Percentiles rank a stretch among this genome's conserved stretches.
phyloP scores from a whole-genome alignment of 2,797 vertebrate genomes.

The Rhadinocentrus ornatus region DNA sequence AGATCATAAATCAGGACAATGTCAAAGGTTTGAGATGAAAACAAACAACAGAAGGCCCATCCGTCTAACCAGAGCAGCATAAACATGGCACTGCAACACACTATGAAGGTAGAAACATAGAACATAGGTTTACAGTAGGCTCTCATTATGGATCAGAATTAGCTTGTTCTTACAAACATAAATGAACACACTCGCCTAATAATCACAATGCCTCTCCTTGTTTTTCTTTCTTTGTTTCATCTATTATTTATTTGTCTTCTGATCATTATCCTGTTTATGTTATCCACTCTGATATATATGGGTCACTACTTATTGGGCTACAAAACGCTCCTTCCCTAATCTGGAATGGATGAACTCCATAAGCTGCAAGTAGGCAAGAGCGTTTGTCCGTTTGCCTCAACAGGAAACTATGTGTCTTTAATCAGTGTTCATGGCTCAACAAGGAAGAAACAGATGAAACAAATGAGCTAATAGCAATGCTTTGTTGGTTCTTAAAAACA shows the following conservation, averaged over 20 bases:
- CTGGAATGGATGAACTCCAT: constrained; percentile 26
- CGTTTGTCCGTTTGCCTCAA: constrained; percentile 31
- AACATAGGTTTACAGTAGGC: too few relatives aligned
- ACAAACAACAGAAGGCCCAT: constrained; percentile 23
- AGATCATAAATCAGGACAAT: constrained; percentile 9
- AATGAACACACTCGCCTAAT: too few relatives aligned
- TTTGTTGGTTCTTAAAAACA: not conserved
- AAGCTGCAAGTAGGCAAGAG: constrained; percentile 24
- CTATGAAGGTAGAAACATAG: too few relatives aligned
- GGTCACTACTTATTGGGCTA: constrained; percentile 48
- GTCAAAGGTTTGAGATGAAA: constrained; percentile 24
- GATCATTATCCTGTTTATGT: constrained; percentile 42
- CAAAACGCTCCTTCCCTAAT: constrained; percentile 25
- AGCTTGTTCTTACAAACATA: not conserved
- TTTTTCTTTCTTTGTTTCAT: constrained; percentile 37
- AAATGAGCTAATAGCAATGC: constrained; percentile 17
- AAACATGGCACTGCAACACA: constrained; percentile 4
- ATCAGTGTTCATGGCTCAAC: constrained; percentile 22
- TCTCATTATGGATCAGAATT: too few relatives aligned
- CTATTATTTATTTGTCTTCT: constrained; percentile 56
- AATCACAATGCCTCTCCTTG: not conserved
- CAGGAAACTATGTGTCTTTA: constrained; percentile 43
- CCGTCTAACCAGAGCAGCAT: constrained; percentile 38
- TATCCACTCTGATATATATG: constrained; percentile 47
- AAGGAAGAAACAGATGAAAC: constrained; percentile 26